Evolutionary conservation across 2,113 vertebrate genomes (phyloP).

Genomic region (Chunga burmeisteri): DNA sequence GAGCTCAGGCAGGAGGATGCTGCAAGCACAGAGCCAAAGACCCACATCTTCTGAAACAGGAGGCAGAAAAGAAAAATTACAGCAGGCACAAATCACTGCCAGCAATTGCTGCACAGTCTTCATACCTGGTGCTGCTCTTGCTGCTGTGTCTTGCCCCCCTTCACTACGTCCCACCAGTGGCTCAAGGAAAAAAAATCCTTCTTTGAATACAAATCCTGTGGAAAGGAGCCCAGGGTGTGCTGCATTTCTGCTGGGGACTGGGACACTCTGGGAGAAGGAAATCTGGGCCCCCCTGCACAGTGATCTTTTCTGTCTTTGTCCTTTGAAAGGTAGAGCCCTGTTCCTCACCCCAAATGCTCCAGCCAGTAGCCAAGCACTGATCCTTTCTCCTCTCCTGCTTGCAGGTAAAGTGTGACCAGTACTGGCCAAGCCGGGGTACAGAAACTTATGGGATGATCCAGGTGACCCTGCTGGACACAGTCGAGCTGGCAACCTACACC

Average conservation of each 20-base stretch:
- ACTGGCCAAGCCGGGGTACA: slow-evolving; percentile 91
- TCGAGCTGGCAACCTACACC: slow-evolving; percentile 91
- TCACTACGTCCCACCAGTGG: fast-evolving
- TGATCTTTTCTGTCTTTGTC: background rate
- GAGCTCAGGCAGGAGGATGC: background rate
- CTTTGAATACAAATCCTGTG: background rate
- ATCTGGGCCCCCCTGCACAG: background rate
- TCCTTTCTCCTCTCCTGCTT: background rate
- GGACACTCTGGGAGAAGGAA: background rate
- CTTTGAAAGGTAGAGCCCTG: background rate
- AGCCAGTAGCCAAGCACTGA: background rate
- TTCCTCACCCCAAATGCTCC: background rate
- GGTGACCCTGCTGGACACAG: slow-evolving; percentile 89
- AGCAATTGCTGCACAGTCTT: background rate
- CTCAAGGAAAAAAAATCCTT: background rate
- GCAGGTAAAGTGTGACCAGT: slow-evolving; percentile 97
- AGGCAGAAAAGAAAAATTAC: background rate
- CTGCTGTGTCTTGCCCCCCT: background rate
- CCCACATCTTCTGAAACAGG: background rate
- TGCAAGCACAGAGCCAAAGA: background rate
- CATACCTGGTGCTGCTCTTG: background rate
- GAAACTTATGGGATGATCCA: slow-evolving; percentile 96
- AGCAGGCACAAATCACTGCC: background rate
- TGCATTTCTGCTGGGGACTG: background rate
- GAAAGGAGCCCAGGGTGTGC: background rate